A percentile compares a stretch with the other conserved stretches of the same genome.
phyloP scores from a whole-genome alignment of 2,113 vertebrate species.

The Megatriorchis doriae region DNA sequence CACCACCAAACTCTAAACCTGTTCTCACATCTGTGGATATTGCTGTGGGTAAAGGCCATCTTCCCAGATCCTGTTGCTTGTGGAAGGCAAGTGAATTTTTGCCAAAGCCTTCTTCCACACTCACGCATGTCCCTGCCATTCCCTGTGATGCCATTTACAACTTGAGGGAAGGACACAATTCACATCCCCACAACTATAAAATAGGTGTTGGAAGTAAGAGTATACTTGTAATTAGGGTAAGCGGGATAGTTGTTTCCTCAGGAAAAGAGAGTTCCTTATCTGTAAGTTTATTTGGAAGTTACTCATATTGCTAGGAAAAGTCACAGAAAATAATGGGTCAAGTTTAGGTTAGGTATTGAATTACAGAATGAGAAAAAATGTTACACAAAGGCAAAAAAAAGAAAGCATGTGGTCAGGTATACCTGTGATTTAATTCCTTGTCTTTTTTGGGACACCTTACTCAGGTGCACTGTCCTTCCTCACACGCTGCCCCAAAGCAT shows the following conservation, averaged over 20 bases:
- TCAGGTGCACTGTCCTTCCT: not conserved
- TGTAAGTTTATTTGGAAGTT: not conserved
- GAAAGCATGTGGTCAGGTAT: not conserved
- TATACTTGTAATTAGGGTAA: not conserved
- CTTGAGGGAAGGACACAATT: not conserved
- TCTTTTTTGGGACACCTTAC: not conserved
- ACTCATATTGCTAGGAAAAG: not conserved
- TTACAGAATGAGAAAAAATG: not conserved
- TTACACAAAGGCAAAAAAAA: not conserved
- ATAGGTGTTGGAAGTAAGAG: not conserved
- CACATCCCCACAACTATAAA: not conserved
- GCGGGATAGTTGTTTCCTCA: not conserved
- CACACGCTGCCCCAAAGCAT: not conserved
- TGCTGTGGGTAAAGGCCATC: not conserved
- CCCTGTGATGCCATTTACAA: not conserved
- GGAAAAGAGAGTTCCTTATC: not conserved
- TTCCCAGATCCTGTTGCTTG: not conserved
- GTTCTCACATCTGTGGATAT: not conserved
- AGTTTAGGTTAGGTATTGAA: not conserved
- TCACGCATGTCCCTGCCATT: not conserved
- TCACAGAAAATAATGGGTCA: not conserved
- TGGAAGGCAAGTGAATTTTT: not conserved
- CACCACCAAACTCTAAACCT: not conserved
- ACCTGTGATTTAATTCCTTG: not conserved
- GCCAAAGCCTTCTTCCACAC: not conserved